Evolutionary conservation across 1,140 invertebrate species (phyloP).

Genomic region (Zaprionus capensis): DNA sequence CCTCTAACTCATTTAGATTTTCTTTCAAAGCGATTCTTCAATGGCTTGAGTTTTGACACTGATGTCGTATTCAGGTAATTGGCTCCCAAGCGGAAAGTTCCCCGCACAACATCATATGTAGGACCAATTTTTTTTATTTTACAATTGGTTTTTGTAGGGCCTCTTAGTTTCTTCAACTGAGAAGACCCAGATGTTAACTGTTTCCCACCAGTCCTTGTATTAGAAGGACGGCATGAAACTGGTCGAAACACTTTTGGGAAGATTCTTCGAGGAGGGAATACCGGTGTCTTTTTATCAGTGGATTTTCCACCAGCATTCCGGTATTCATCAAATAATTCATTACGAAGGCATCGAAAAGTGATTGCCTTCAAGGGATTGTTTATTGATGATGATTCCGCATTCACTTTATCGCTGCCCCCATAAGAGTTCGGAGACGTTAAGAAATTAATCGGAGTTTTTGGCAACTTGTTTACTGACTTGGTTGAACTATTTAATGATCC

Average conservation of each 20-base stretch:
- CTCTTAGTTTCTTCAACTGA: background rate
- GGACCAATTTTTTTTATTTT: background rate
- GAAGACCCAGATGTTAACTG: background rate
- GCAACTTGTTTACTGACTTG: background rate
- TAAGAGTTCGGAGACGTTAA: background rate
- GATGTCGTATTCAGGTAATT: background rate
- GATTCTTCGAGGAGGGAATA: background rate
- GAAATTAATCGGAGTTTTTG: background rate
- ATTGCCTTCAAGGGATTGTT: background rate
- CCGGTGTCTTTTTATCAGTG: too few relatives aligned
- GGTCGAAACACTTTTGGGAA: background rate
- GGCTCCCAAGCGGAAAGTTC: background rate
- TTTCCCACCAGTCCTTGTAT: background rate
- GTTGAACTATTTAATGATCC: background rate
- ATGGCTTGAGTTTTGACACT: background rate
- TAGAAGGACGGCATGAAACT: background rate
- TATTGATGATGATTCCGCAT: background rate
- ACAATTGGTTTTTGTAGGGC: too few relatives aligned
- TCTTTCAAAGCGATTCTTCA: background rate
- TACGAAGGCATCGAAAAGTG: slow-evolving; percentile 13
- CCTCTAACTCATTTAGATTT: background rate
- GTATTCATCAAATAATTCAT: background rate
- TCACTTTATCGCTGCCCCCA: background rate
- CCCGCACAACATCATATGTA: background rate
- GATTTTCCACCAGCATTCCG: background rate